Conservation (phyloP, 1,140 invertebrate genomes). For the Cydia fagiglandana region DNA sequence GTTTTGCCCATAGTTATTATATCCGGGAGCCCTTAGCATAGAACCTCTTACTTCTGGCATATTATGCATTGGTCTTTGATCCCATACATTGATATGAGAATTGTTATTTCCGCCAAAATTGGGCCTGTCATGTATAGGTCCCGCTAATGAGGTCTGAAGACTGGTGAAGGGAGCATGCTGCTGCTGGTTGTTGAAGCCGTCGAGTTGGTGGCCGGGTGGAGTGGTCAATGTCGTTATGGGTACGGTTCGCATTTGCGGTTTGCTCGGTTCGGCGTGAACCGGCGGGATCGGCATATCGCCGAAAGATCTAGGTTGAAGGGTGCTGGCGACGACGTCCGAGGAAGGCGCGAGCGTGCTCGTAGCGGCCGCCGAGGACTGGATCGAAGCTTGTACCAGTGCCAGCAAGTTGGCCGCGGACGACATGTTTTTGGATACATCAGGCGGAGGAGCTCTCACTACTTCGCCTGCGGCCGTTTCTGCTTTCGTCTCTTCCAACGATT, state of each 20-base stretch:
- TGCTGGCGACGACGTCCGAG: constrained; percentile 49
- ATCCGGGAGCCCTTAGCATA: background rate
- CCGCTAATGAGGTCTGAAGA: background rate
- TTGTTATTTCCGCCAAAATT: constrained; percentile 32
- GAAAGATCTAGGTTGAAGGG: constrained; percentile 58
- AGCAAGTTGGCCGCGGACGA: constrained; percentile 64
- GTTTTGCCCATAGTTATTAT: constrained; percentile 34
- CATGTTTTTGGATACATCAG: constrained; percentile 41
- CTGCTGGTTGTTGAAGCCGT: background rate
- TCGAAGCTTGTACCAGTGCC: constrained; percentile 64
- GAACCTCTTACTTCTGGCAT: constrained; percentile 34
- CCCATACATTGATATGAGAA: constrained; percentile 26
- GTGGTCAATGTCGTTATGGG: constrained; percentile 3
- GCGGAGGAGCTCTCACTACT: constrained; percentile 32
- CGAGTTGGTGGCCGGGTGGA: background rate
- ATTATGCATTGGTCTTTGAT: constrained; percentile 29
- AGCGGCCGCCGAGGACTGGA: constrained; percentile 47
- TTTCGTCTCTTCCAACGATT: constrained; percentile 62
- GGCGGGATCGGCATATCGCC: constrained; percentile 55
- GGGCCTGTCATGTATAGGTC: background rate
- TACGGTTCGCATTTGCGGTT: constrained; percentile 24
- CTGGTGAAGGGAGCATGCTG: background rate
- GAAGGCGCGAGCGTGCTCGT: constrained; percentile 21
- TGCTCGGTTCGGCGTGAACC: background rate
- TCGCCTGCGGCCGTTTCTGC: background rate